Percentiles rank a stretch among this genome's conserved stretches.
phyloP scores from a whole-genome alignment of 2,113 vertebrate species.

The Hystrix cristata region DNA sequence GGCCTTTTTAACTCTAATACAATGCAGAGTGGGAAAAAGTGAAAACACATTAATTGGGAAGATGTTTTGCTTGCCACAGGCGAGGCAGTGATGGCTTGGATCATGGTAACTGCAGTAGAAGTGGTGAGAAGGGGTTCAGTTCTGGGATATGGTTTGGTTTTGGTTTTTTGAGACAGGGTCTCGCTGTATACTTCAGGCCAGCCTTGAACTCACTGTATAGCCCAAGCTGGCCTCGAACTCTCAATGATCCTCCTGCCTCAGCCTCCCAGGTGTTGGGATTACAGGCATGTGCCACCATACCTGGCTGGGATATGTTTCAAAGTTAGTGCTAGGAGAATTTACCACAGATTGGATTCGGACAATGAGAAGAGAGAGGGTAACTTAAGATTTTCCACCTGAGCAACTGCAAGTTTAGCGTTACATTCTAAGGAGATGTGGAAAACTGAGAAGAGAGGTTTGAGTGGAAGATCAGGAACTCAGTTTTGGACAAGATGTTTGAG shows the following conservation, averaged over 20 bases:
- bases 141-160: background rate
- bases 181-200: background rate
- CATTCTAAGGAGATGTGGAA: background rate
- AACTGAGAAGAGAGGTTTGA: background rate
- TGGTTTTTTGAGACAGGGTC: background rate
- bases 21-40: background rate
- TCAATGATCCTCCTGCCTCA: background rate
- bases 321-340: conserved; percentile 11
- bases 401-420: conserved; percentile 19
- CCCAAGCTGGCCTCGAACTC: background rate
- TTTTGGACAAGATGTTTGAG: conserved; percentile 23
- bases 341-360: background rate
- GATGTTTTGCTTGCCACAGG: background rate
- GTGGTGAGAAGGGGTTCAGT: background rate
- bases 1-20: background rate
- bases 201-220: background rate
- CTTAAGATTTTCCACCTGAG: background rate
- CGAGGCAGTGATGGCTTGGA: conserved; percentile 4
- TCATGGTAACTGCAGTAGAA: background rate
- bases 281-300: background rate
- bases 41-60: background rate
- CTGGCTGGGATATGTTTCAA: conserved; percentile 29
- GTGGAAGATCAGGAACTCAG: background rate
- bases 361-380: background rate
- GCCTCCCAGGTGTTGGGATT: background rate